Percentiles rank a stretch among this genome's conserved stretches.
Conservation (phyloP, 2,797 vertebrate species). For the Miichthys miiuy region DNA sequence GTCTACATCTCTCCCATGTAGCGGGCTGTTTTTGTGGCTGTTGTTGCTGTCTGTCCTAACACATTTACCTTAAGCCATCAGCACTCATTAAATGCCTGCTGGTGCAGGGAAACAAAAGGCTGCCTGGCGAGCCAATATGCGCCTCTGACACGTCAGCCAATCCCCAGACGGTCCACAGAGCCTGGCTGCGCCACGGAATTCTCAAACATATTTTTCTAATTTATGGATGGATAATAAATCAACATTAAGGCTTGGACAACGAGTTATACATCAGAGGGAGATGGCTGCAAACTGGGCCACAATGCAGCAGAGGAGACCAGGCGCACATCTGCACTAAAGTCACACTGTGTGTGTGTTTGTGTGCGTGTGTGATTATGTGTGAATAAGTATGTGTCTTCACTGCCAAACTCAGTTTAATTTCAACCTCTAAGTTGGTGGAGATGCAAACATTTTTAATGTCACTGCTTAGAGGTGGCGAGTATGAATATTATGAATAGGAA, state of each 20-base stretch:
- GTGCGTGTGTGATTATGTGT: slow-evolving; percentile 37
- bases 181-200: slow-evolving; percentile 96
- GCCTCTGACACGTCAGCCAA: slow-evolving; percentile 99
- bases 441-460: slow-evolving; percentile 85
- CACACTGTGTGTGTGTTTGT: slow-evolving; percentile 46
- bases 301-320: slow-evolving; percentile 88
- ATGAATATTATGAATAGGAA: slow-evolving; percentile 84
- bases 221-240: slow-evolving; percentile 99
- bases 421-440: slow-evolving; percentile 79
- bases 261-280: slow-evolving; percentile 99
- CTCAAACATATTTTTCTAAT: slow-evolving; percentile 99
- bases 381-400: slow-evolving; percentile 62
- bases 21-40: slow-evolving; percentile 82
- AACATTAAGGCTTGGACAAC: slow-evolving; percentile 99
- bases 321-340: slow-evolving; percentile 83
- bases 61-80: slow-evolving; percentile 99
- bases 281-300: slow-evolving; percentile 95
- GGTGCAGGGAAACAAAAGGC: slow-evolving; percentile 98
- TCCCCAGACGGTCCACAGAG: slow-evolving; percentile 97
- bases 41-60: slow-evolving; percentile 98
- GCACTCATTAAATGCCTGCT: slow-evolving; percentile 99
- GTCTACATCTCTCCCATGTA: slow-evolving; percentile 73
- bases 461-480: slow-evolving; percentile 80
- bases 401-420: slow-evolving; percentile 75
- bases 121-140: slow-evolving; percentile 98